Conservation (phyloP, 2,888 invertebrate species). For the Melipona bicolor region DNA sequence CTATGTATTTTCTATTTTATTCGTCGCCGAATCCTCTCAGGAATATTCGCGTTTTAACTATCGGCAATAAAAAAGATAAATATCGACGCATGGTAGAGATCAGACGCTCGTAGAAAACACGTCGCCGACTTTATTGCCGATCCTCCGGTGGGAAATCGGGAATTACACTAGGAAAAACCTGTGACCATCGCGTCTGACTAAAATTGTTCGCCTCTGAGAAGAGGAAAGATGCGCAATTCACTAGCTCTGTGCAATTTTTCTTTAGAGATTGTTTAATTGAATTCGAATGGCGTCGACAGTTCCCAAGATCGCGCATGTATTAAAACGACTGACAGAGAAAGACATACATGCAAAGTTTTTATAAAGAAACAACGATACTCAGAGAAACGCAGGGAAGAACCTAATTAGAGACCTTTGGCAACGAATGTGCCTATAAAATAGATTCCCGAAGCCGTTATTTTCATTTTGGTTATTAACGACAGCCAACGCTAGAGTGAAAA, state of each 20-base stretch:
- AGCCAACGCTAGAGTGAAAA: conserved; percentile 9
- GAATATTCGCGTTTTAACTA: conserved; percentile 32
- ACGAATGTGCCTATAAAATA: conserved; percentile 49
- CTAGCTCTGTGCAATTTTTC: too few relatives aligned
- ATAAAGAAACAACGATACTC: conserved; percentile 11
- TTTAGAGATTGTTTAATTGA: not conserved
- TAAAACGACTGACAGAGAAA: not conserved
- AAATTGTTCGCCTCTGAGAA: conserved; percentile 10
- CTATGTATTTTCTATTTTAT: conserved; percentile 3
- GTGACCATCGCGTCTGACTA: not conserved
- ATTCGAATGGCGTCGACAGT: not conserved
- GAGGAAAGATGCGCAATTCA: not conserved
- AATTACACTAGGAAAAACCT: not conserved
- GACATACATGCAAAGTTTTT: not conserved
- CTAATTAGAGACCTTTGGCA: conserved; percentile 63
- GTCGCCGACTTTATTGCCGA: conserved; percentile 28
- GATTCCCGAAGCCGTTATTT: conserved; percentile 69
- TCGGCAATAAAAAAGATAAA: conserved; percentile 37
- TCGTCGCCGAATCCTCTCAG: conserved; percentile 17
- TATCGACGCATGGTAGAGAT: conserved; percentile 52
- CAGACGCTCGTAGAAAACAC: conserved; percentile 26
- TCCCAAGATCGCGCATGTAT: not conserved
- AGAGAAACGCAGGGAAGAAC: conserved; percentile 1
- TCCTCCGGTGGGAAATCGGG: too few relatives aligned
- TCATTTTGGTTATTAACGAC: conserved; percentile 63